Evolutionary conservation across 1,140 invertebrate species (phyloP).

Genomic region (Parapsyche elsis): DNA sequence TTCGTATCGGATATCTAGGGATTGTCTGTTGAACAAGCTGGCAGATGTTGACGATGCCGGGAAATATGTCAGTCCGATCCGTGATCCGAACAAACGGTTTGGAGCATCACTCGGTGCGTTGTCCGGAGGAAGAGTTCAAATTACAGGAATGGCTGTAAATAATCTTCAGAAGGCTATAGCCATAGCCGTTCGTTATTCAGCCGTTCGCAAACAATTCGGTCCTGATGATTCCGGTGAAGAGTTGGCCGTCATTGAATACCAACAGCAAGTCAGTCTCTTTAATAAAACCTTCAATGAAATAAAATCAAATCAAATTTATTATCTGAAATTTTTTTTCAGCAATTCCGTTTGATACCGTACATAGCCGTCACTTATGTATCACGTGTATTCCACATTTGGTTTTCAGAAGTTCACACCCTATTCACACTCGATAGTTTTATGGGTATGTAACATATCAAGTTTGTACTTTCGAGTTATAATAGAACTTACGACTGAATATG

Average conservation of each 20-base stretch:
- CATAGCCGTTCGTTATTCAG: constrained; percentile 87
- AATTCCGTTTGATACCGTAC: constrained; percentile 85
- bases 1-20: constrained; percentile 83
- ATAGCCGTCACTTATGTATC: constrained; percentile 79
- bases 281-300: background rate
- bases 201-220: constrained; percentile 84
- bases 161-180: constrained; percentile 76
- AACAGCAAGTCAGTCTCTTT: constrained; percentile 71
- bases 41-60: constrained; percentile 88
- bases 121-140: constrained; percentile 70
- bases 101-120: constrained; percentile 87
- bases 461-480: background rate
- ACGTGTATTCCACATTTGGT: constrained; percentile 74
- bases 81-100: constrained; percentile 82
- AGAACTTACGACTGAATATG: background rate
- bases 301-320: background rate
- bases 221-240: constrained; percentile 69
- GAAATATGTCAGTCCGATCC: constrained; percentile 79
- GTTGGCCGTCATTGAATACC: constrained; percentile 85
- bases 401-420: constrained; percentile 65
- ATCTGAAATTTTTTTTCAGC: constrained; percentile 65
- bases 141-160: constrained; percentile 69
- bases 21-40: constrained; percentile 83
- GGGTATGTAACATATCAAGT: constrained; percentile 21
- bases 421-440: constrained; percentile 68